Conservation (phyloP, 2,888 invertebrate genomes). For the Heteromurus nitidus region DNA sequence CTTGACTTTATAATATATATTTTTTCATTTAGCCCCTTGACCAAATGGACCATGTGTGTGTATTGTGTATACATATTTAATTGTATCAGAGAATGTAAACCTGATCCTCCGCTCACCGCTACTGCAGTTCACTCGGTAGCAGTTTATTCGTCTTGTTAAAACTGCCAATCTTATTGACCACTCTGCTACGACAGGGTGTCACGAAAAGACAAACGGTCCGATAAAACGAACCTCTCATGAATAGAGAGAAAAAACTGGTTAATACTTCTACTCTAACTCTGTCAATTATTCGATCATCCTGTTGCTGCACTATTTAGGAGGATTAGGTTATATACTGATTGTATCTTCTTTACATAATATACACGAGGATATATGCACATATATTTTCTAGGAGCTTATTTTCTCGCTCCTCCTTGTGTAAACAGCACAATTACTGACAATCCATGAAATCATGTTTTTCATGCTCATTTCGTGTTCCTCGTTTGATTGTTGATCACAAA, state of each 20-base stretch:
- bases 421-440: conserved; percentile 24
- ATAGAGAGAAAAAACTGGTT: conserved; percentile 8
- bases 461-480: conserved; percentile 21
- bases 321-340: not conserved
- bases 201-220: conserved; percentile 7
- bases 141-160: not conserved
- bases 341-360: not conserved
- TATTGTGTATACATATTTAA: conserved; percentile 9
- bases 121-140: conserved; percentile 6
- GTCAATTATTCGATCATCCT: conserved; percentile 10
- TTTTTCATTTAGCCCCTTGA: not conserved
- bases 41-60: no score
- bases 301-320: conserved; percentile 6
- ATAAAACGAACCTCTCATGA: not conserved
- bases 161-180: not conserved
- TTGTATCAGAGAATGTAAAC: not conserved
- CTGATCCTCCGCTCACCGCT: not conserved
- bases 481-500: no score
- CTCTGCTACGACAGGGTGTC: not conserved
- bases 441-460: conserved; percentile 56
- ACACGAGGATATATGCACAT: not conserved
- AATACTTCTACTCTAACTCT: not conserved
- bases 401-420: not conserved
- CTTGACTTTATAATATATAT: not conserved
- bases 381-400: not conserved